Evolutionary conservation across 2,888 invertebrate genomes (phyloP).

Genomic region (Noctua janthe): DNA sequence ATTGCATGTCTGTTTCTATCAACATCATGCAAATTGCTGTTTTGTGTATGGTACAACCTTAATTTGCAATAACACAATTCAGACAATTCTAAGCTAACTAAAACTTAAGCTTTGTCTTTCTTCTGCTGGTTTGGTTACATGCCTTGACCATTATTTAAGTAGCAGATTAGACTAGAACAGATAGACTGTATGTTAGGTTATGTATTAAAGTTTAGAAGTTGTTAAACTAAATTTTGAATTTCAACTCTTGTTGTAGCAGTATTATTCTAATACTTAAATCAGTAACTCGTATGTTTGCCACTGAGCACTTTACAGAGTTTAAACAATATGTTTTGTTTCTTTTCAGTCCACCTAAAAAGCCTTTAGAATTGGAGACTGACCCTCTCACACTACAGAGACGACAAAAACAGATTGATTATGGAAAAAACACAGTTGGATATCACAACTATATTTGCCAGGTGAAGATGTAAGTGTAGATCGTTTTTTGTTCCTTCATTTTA

Average conservation of each 20-base stretch:
- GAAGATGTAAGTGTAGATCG: slow-evolving; percentile 91
- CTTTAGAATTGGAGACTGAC: slow-evolving; percentile 92
- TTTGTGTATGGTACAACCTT: not conserved
- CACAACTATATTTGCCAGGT: slow-evolving; percentile 93
- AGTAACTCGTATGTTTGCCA: not conserved
- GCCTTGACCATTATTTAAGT: not conserved
- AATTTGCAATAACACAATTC: no score
- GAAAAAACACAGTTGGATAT: slow-evolving; percentile 97
- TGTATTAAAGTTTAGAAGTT: not conserved
- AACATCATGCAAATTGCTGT: not conserved
- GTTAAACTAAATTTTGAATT: not conserved
- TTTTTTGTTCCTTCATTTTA: not conserved
- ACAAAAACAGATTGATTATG: slow-evolving; percentile 98
- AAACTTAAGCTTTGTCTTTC: not conserved
- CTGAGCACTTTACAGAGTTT: not conserved
- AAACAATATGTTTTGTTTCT: slow-evolving; percentile 17
- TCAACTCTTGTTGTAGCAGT: not conserved
- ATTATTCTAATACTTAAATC: not conserved
- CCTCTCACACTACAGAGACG: slow-evolving; percentile 93
- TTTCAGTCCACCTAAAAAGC: slow-evolving; percentile 74
- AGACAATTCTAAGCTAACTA: not conserved
- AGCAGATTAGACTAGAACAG: not conserved
- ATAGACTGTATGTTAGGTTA: not conserved
- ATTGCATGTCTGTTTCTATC: not conserved
- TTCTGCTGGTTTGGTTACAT: not conserved